These are phyloP conservation scores for Cygnus buccinator DNA, from an alignment of 2,113 vertebrate species.

Conservation along the genomic window DNA sequence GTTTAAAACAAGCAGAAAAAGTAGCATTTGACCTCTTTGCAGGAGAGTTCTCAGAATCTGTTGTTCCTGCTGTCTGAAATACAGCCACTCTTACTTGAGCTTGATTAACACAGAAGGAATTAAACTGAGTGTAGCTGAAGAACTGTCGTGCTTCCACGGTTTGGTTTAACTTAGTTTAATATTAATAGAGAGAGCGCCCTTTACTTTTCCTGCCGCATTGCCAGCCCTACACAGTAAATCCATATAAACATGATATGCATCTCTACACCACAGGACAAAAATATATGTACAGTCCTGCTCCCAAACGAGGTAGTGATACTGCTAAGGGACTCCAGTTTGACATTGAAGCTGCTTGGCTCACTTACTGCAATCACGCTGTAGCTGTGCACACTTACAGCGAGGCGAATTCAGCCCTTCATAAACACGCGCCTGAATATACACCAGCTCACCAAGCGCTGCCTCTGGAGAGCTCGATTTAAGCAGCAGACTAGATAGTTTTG, in stretches of 20 bases:
- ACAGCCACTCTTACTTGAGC: background rate
- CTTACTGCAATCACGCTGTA: background rate
- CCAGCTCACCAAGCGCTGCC: background rate
- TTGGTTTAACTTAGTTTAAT: background rate
- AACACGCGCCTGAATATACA: background rate
- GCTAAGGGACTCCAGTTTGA: background rate
- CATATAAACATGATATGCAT: accelerated
- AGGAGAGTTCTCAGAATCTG: background rate
- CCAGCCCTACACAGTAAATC: background rate
- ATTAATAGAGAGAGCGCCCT: background rate
- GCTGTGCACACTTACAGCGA: background rate
- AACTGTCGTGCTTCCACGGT: background rate
- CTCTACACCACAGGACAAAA: accelerated
- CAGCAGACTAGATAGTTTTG: background rate
- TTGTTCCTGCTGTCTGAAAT: background rate
- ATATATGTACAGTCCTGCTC: background rate
- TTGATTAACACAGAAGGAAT: background rate
- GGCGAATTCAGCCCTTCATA: background rate
- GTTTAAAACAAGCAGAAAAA: background rate
- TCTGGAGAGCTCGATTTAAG: background rate
- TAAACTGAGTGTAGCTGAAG: background rate
- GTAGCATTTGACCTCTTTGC: background rate
- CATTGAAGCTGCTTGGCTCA: background rate
- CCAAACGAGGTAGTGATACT: background rate
- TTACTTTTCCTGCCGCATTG: background rate